Evolutionary conservation across 2,113 vertebrate species (phyloP).

Genomic region (Oreotragus oreotragus): DNA sequence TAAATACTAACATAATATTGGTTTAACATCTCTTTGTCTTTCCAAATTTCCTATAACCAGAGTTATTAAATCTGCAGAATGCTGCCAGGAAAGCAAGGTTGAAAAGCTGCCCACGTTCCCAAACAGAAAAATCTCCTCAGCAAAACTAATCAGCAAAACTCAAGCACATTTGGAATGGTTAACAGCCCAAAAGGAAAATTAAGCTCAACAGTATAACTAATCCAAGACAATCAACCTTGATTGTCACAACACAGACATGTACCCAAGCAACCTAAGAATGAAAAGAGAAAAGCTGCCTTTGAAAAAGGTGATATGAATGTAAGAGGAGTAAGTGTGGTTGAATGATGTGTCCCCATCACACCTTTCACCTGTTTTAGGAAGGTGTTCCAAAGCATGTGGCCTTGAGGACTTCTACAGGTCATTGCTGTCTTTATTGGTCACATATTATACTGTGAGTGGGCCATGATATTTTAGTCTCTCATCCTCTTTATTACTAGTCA

Average conservation of each 20-base stretch:
- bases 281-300: constrained; percentile 40
- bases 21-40: constrained; percentile 57
- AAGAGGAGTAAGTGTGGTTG: neutral
- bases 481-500: neutral
- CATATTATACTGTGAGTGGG: neutral
- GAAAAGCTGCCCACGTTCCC: constrained; percentile 25
- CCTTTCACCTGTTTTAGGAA: neutral
- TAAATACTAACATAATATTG: constrained; percentile 32
- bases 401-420: neutral
- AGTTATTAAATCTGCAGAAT: constrained; percentile 62
- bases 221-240: constrained; percentile 58
- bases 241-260: constrained; percentile 20
- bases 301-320: neutral
- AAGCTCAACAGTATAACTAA: constrained; percentile 51
- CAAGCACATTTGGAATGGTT: constrained; percentile 53
- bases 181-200: constrained; percentile 52
- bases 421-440: neutral
- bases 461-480: neutral
- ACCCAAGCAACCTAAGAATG: constrained; percentile 33
- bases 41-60: constrained; percentile 38
- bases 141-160: constrained; percentile 50
- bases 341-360: neutral
- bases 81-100: constrained; percentile 2
- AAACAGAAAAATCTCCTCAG: constrained; percentile 66
- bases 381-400: neutral